Evolutionary conservation across 1,140 invertebrate species (phyloP), one percentile per base, ranked within the genome.

Genomic region (Leptopilina clavipes): DNA sequence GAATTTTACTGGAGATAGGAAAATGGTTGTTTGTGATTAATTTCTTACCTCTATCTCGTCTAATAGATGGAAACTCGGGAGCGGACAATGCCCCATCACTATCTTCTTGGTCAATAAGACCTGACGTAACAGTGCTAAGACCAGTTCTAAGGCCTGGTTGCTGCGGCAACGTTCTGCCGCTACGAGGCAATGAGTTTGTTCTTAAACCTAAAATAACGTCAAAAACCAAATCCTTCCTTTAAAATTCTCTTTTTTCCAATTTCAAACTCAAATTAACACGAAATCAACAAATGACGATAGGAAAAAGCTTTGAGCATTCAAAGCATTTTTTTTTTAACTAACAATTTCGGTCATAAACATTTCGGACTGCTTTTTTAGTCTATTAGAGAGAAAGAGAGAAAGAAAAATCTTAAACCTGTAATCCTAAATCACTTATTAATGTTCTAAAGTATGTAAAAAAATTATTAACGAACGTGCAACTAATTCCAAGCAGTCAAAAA

Each of bases 21-120:
- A 0, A 25, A 22, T 14, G 19, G 25, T n/a, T 12, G 12, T 48
- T 76, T 10, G 12, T 14, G 17, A 19, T 8, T 65, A 14, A 43
- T 45, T 44, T 48, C 65, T 80, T 83, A 93, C 92, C 92, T 92
- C 92, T 90, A 82, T 94, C 93, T 70, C 94, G 92, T 78, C 93
- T 91, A 75, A 93, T 92, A 72, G 93, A 93, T 82, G 94, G 94
- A 87, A 95, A 92, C 91, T 96, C 95, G 5, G 95, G 95, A 44
- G 95, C 95, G 52, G 95, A 96, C 31, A 96, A 91, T 70, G 95
- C 94, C 44, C 95, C 95, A 88, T 96, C 95, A 79, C 94, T 94
- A 83, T 96, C 95, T 84, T 96, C 95, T 87, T 95, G 93, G 87
- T 92, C 92, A 76, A 94, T 88, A 73, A 93, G 86, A 76, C 91